Conservation (phyloP, 2,113 vertebrate genomes). For the Candoia aspera region DNA sequence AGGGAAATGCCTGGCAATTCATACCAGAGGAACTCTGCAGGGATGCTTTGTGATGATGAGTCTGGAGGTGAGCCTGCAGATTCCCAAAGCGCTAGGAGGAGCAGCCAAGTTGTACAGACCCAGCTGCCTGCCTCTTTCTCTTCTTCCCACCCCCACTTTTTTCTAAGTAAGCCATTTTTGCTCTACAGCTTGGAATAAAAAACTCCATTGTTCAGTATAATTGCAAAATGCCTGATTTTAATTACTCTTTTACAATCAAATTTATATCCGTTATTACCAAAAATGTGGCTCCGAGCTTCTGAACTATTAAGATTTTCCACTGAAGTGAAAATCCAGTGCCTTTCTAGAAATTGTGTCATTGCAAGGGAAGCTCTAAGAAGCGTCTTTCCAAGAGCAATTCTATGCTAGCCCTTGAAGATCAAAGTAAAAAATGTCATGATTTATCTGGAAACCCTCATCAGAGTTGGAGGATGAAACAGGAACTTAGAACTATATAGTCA, state of each 20-base stretch:
- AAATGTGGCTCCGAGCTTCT: not conserved
- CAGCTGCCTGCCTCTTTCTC: not conserved
- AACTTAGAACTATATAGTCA: not conserved
- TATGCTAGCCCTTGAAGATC: not conserved
- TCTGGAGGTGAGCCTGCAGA: not conserved
- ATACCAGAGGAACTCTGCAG: not conserved
- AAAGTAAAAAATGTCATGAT: not conserved
- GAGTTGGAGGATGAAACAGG: not conserved
- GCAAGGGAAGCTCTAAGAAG: not conserved
- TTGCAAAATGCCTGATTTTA: not conserved
- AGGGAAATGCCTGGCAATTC: not conserved
- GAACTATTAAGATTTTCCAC: not conserved
- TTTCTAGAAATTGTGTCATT: not conserved
- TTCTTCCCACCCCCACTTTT: not conserved
- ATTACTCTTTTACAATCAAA: not conserved
- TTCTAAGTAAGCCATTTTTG: not conserved
- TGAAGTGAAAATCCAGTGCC: not conserved
- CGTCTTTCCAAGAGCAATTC: not conserved
- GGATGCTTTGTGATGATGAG: not conserved
- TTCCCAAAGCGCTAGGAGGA: not conserved
- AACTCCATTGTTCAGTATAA: not conserved
- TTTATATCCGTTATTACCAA: not conserved
- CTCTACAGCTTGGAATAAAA: not conserved
- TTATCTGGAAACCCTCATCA: not conserved
- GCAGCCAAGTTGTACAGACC: not conserved